phyloP scores from a whole-genome alignment of 2,888 invertebrate species.

The Sphecodes monilicornis region DNA sequence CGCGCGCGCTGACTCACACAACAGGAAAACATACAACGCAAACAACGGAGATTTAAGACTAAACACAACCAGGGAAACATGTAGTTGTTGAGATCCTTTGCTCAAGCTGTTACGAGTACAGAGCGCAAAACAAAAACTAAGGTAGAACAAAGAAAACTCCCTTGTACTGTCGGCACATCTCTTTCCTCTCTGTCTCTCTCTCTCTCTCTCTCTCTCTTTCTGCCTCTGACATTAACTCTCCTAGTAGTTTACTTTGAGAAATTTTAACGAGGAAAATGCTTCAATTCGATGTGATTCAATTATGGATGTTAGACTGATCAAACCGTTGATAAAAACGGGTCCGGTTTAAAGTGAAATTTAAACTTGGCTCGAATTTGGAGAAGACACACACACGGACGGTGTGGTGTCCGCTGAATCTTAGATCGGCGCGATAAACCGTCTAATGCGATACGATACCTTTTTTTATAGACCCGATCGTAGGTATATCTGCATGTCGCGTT shows the following conservation, averaged over 20 bases:
- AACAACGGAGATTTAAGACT: constrained; percentile 56
- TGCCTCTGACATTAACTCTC: constrained; percentile 51
- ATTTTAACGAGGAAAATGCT: constrained; percentile 61
- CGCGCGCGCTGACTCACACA: constrained; percentile 3
- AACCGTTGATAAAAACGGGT: constrained; percentile 51
- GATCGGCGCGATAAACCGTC: constrained; percentile 59
- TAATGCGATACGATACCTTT: constrained; percentile 54
- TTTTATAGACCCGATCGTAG: constrained; percentile 64
- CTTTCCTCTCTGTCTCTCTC: background rate
- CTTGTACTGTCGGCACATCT: constrained; percentile 57
- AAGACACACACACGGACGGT: background rate
- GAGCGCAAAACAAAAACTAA: constrained; percentile 50
- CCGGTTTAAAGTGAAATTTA: constrained; percentile 67
- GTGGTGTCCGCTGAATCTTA: constrained; percentile 51
- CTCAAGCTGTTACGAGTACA: constrained; percentile 61
- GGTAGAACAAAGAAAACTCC: constrained; percentile 59
- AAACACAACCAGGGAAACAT: constrained; percentile 51
- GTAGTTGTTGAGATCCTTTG: constrained; percentile 65
- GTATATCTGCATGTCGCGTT: constrained; percentile 64
- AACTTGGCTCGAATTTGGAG: constrained; percentile 59
- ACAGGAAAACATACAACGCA: constrained; percentile 25
- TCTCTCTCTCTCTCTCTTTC: background rate
- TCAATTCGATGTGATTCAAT: constrained; percentile 69
- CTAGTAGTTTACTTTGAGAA: constrained; percentile 69
- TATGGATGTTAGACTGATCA: constrained; percentile 65